These are phyloP conservation scores for Riptortus pedestris DNA, from an alignment of 1,140 invertebrate genomes.

Conservation along the genomic window DNA sequence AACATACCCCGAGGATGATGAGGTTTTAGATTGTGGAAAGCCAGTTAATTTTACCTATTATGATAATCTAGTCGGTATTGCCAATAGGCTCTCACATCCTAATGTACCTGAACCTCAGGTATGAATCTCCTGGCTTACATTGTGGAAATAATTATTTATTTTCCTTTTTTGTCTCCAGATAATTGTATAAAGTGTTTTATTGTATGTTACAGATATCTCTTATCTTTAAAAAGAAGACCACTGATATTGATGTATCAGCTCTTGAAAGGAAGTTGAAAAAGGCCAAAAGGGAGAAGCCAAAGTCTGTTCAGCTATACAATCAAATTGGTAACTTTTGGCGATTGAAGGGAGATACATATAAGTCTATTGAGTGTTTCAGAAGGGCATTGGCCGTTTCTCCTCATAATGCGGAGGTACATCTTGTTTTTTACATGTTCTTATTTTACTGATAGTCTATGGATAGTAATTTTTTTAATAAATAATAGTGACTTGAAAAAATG, in stretches of 20 bases:
- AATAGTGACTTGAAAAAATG: too few species aligned
- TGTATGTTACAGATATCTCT: conserved; percentile 45
- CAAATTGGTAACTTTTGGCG: conserved; percentile 83
- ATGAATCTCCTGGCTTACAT: background rate
- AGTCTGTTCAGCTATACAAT: conserved; percentile 74
- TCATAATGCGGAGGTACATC: conserved; percentile 69
- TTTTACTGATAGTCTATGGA: too few species aligned
- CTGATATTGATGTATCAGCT: conserved; percentile 64
- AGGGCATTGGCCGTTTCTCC: conserved; percentile 72
- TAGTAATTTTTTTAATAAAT: too few species aligned
- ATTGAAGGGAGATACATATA: conserved; percentile 70
- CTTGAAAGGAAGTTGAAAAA: conserved; percentile 59
- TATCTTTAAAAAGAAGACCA: conserved; percentile 64
- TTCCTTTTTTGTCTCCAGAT: too few species aligned
- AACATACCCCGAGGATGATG: conserved; percentile 32
- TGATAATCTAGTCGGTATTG: conserved; percentile 72
- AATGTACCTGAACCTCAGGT: conserved; percentile 52
- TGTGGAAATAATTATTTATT: background rate
- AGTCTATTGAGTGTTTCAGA: conserved; percentile 78
- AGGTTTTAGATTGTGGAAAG: conserved; percentile 72
- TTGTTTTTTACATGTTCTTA: too few species aligned
- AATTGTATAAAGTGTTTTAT: too few species aligned
- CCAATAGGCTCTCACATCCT: conserved; percentile 57
- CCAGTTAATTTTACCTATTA: conserved; percentile 79
- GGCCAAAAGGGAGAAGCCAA: conserved; percentile 73